Percentiles rank a stretch among this genome's conserved stretches.
Evolutionary conservation across 2,113 vertebrate species (phyloP).

Genomic region (Nicator chloris): DNA sequence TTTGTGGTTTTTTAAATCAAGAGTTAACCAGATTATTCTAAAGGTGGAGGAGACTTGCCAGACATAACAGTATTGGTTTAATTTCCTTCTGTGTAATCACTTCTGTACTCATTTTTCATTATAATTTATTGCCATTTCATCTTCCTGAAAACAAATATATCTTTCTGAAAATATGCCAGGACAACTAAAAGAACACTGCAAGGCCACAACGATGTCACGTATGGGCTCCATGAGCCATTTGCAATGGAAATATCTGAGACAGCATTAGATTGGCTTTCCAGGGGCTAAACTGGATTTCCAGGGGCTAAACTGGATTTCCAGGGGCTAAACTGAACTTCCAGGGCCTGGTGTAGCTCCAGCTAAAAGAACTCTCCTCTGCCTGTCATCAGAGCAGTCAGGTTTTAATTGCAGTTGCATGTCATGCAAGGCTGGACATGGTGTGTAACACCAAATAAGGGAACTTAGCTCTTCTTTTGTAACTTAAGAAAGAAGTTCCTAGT

Average conservation of each 20-base stretch:
- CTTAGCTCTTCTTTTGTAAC: not conserved
- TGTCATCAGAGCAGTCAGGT: not conserved
- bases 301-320: not conserved
- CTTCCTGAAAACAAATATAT: not conserved
- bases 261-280: not conserved
- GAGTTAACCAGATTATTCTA: not conserved
- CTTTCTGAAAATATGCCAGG: not conserved
- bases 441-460: not conserved
- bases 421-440: not conserved
- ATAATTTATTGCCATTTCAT: slow-evolving; percentile 14
- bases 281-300: not conserved
- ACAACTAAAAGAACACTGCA: not conserved
- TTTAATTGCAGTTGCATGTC: not conserved
- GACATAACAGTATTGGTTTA: not conserved
- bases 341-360: not conserved
- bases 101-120: not conserved
- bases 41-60: not conserved
- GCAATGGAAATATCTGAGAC: not conserved
- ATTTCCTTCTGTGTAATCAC: not conserved
- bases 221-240: not conserved
- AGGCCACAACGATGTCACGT: not conserved
- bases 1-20: not conserved
- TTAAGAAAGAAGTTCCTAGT: not conserved
- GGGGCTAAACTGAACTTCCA: not conserved
- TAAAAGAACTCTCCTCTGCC: not conserved